phyloP scores from a whole-genome alignment of 2,888 invertebrate species.

The Drosophila yooni region DNA sequence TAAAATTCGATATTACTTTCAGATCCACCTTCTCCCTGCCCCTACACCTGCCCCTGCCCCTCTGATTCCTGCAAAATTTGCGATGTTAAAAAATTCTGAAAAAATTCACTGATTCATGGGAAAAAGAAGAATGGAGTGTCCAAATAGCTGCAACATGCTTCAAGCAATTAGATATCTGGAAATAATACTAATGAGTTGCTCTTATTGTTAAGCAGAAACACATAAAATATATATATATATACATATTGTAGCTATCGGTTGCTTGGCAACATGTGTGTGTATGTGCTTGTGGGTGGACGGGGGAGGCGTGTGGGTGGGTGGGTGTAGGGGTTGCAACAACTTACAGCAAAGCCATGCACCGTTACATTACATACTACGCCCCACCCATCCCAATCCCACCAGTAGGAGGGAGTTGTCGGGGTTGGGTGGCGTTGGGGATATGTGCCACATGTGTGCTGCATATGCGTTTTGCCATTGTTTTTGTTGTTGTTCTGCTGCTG shows the following conservation, averaged over 20 bases:
- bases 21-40: neutral
- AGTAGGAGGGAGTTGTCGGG: neutral
- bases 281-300: conserved; percentile 1
- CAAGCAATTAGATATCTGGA: conserved; percentile 4
- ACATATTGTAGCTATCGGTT: conserved; percentile 30
- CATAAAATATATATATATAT: neutral
- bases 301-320: neutral
- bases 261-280: conserved; percentile 31
- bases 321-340: conserved; percentile 28
- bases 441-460: conserved; percentile 59
- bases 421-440: conserved; percentile 1
- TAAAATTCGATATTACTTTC: neutral
- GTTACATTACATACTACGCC: neutral
- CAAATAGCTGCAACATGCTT: conserved; percentile 3
- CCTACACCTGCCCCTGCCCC: neutral
- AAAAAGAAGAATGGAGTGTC: neutral
- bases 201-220: conserved; percentile 1
- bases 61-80: neutral
- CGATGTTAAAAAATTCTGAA: neutral
- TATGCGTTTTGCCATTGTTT: conserved; percentile 55
- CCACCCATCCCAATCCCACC: neutral
- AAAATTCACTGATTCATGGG: conserved; percentile 15
- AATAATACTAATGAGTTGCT: conserved; percentile 4
- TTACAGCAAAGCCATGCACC: conserved; percentile 20
- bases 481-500: conserved; percentile 26